Evolutionary conservation across 1,140 invertebrate species (phyloP).

Genomic region (Glossosoma conforme): DNA sequence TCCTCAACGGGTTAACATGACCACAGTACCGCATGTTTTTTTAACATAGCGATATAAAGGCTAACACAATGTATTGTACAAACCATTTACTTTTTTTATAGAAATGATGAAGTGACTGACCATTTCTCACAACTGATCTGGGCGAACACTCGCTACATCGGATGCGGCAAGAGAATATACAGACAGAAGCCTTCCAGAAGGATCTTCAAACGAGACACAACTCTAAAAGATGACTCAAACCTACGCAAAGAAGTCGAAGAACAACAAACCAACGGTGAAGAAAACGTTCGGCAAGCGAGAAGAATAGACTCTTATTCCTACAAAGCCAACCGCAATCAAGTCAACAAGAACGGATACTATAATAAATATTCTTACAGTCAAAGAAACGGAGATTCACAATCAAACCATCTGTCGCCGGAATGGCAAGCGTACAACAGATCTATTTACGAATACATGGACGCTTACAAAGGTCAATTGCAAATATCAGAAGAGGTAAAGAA

Average conservation of each 20-base stretch:
- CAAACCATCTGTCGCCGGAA: slow-evolving; percentile 20
- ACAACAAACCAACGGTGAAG: slow-evolving; percentile 5
- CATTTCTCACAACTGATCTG: slow-evolving; percentile 47
- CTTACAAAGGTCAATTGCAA: slow-evolving; percentile 5
- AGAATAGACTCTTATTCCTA: slow-evolving; percentile 9
- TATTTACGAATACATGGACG: slow-evolving; percentile 21
- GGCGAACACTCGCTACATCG: slow-evolving; percentile 42
- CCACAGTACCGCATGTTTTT: no score
- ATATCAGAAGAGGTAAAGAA: slow-evolving; percentile 12
- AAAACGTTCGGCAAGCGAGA: slow-evolving; percentile 21
- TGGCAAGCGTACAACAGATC: slow-evolving; percentile 33
- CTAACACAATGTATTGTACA: no score
- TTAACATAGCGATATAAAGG: no score
- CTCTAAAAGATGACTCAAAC: not conserved
- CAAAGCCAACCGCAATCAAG: slow-evolving; percentile 6
- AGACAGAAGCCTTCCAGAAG: slow-evolving; percentile 17
- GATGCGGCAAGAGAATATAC: slow-evolving; percentile 30
- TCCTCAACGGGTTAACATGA: no score
- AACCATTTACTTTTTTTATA: no score
- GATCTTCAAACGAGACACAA: slow-evolving; percentile 21
- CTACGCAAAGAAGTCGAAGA: no score
- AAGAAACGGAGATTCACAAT: not conserved
- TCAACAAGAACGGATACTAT: slow-evolving; percentile 8
- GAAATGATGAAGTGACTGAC: slow-evolving; percentile 29
- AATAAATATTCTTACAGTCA: not conserved